Conservation (phyloP, 2,888 invertebrate species). For the Tetranychus piercei region DNA sequence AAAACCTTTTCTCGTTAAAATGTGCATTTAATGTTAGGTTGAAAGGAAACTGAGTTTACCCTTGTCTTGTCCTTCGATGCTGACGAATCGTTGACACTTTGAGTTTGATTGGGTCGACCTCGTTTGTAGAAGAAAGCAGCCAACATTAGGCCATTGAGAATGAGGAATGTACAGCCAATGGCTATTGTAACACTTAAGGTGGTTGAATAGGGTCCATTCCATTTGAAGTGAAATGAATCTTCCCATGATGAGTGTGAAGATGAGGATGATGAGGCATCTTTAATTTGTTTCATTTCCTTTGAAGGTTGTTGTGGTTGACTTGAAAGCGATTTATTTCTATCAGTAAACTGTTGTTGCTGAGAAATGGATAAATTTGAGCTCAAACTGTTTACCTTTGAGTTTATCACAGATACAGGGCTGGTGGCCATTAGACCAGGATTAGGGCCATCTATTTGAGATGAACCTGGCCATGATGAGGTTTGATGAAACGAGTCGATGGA, state of each 20-base stretch:
- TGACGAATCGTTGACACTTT: not conserved
- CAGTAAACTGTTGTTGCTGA: not conserved
- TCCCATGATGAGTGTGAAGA: not conserved
- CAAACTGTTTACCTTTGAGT: not conserved
- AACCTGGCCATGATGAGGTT: not conserved
- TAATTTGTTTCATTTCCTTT: constrained; percentile 4
- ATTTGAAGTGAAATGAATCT: not conserved
- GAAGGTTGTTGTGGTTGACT: not conserved
- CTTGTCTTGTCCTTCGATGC: not conserved
- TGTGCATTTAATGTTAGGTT: no score
- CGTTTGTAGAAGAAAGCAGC: constrained; percentile 26
- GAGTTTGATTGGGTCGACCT: constrained; percentile 16
- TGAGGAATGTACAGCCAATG: constrained; percentile 24
- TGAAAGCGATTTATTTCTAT: not conserved
- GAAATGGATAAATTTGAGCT: not conserved
- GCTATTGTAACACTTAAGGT: constrained; percentile 9
- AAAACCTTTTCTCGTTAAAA: no score
- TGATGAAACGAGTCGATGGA: not conserved
- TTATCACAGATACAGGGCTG: not conserved
- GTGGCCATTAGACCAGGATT: not conserved
- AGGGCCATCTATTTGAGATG: not conserved
- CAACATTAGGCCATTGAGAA: constrained; percentile 26
- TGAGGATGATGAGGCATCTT: not conserved
- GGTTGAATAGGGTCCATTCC: constrained; percentile 6
- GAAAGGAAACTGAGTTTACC: not conserved